A percentile compares a stretch with the other conserved stretches of the same genome.
Conservation (phyloP, 2,888 invertebrate genomes). For the Drosophila dives region DNA sequence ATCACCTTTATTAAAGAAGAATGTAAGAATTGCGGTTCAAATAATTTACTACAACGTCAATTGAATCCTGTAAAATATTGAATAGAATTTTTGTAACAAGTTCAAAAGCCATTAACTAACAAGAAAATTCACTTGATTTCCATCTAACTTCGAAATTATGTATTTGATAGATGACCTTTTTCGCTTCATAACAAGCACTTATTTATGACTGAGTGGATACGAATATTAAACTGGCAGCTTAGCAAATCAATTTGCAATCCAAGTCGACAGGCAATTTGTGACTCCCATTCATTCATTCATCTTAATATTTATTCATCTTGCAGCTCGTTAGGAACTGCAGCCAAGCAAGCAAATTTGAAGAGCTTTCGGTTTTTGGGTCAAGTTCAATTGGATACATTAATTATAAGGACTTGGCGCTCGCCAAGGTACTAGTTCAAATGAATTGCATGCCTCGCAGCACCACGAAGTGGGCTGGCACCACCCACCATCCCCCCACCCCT, state of each 20-base stretch:
- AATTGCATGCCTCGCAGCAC: constrained; percentile 50
- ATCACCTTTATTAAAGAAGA: background rate
- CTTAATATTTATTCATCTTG: constrained; percentile 16
- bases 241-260: constrained; percentile 46
- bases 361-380: constrained; percentile 65
- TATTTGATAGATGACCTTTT: constrained; percentile 19
- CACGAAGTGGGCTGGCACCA: constrained; percentile 51
- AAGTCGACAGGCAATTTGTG: constrained; percentile 16
- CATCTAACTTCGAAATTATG: constrained; percentile 9
- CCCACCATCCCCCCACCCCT: background rate
- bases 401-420: constrained; percentile 73
- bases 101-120: background rate
- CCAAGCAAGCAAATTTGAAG: constrained; percentile 19
- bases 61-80: background rate
- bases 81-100: no score
- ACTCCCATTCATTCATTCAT: constrained; percentile 3
- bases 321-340: constrained; percentile 41
- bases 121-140: background rate
- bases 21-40: background rate
- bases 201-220: constrained; percentile 21
- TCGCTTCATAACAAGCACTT: constrained; percentile 16
- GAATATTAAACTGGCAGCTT: constrained; percentile 12
- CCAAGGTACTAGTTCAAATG: constrained; percentile 60
- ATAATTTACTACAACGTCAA: background rate
- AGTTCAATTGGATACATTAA: constrained; percentile 75